phyloP scores from a whole-genome alignment of 1,140 invertebrate genomes.

The Papilio polyxenes region DNA sequence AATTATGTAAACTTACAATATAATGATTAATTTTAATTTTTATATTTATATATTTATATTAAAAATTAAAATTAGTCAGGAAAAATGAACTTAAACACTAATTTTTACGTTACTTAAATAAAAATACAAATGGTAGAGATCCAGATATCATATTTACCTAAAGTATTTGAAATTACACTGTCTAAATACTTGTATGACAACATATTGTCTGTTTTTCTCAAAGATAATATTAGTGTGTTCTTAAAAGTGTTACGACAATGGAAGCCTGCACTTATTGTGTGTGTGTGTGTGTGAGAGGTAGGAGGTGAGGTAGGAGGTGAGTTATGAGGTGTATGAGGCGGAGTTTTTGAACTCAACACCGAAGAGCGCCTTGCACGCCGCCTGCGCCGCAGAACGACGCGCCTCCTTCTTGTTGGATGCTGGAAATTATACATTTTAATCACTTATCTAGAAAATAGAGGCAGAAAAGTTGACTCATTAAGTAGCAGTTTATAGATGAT shows the following conservation, averaged over 20 bases:
- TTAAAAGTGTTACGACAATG: too few relatives aligned
- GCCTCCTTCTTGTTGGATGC: constrained; percentile 80
- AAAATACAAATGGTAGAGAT: background rate
- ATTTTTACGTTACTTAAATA: background rate
- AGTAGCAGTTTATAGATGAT: too few relatives aligned
- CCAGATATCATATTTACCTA: too few relatives aligned
- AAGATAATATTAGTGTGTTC: too few relatives aligned
- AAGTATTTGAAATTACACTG: background rate
- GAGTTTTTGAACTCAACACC: constrained; percentile 61
- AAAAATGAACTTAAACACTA: background rate
- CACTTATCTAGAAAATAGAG: too few relatives aligned
- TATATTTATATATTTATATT: background rate
- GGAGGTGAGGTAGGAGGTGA: background rate
- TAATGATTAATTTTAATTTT: too few relatives aligned
- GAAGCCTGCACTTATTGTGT: too few relatives aligned
- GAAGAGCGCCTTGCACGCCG: constrained; percentile 78
- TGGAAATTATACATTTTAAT: constrained; percentile 44
- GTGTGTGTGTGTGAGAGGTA: too few relatives aligned
- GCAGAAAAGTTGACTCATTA: too few relatives aligned
- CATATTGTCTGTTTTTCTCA: too few relatives aligned
- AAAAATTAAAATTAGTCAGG: background rate
- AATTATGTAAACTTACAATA: background rate
- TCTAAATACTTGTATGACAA: too few relatives aligned
- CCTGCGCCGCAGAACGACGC: constrained; percentile 77
- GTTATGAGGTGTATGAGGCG: background rate